Percentiles rank a stretch among this genome's conserved stretches.
Evolutionary conservation across 2,113 vertebrate genomes (phyloP).

Genomic region (Scomber colias): DNA sequence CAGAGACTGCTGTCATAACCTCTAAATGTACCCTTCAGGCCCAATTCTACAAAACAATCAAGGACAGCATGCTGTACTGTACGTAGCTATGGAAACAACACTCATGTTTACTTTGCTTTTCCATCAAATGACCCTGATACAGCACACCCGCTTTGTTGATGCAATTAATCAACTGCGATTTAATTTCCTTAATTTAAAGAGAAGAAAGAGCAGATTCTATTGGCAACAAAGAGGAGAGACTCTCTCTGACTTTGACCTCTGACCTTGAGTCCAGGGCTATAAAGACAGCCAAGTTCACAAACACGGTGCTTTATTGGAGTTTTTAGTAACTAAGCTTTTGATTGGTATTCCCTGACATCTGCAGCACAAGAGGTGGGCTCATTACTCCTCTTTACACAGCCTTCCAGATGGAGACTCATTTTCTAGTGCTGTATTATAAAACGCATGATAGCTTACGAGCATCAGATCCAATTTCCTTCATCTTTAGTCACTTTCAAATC

Average conservation of each 20-base stretch:
- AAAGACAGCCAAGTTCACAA: constrained; percentile 15
- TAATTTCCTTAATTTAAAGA: constrained; percentile 13
- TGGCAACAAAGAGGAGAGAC: neutral
- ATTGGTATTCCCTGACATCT: neutral
- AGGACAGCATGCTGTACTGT: neutral
- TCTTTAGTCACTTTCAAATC: neutral
- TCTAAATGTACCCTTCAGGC: neutral
- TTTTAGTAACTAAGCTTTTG: constrained; percentile 1
- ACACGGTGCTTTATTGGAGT: neutral
- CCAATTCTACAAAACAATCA: constrained; percentile 12
- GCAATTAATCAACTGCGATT: constrained; percentile 13
- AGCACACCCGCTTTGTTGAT: neutral
- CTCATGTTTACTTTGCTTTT: constrained; percentile 8
- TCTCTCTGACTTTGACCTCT: neutral
- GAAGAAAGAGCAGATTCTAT: neutral
- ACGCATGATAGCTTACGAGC: constrained; percentile 6
- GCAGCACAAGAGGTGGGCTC: constrained; percentile 10
- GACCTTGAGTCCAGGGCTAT: neutral
- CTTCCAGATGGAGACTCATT: constrained; percentile 4
- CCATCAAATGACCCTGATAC: neutral
- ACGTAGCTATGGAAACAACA: neutral
- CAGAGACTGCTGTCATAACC: neutral
- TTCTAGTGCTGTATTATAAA: constrained; percentile 5
- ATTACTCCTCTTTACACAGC: constrained; percentile 4
- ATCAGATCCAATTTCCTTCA: neutral